Base-by-base conservation (phyloP, 1,140 invertebrate species). In the Muscidifurax raptorellus region DNA sequence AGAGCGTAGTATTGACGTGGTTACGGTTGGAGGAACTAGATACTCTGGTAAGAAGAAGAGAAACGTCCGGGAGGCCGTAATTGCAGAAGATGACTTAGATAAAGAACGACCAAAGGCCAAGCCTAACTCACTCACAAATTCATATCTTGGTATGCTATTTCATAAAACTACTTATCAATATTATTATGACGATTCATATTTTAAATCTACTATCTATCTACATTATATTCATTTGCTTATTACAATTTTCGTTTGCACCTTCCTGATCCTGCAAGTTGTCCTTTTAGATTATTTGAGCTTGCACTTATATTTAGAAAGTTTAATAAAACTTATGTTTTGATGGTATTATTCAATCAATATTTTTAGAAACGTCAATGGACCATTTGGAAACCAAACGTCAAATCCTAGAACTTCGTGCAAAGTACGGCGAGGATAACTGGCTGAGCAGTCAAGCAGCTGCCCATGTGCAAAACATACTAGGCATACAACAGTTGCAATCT, bases 341-440 rank as follows among this genome's bases (percentile, higher is more conserved):
- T n/a, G n/a, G n/a, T n/a, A n/a, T n/a, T 40, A 40, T 40, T 40
- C 7, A 59, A 52, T 22, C 18, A 52, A 59, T 59, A 7, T 18
- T 82, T 64, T 30, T 83, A 90, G 91, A 90, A 72, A 82, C 87
- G 22, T 92, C 91, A 22, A 90, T 88, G 32, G 92, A 94, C 77
- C 93, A 95, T 88, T 90, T 96, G 71, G 94, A 95, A 87, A 94
- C 94, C 0, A 95, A 95, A 86, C 93, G 94, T 84, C 93, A 95
- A 89, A 94, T 96, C 78, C 91, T 95, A 79, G 92, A 92, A 27
- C 82, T 95, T 13, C 90, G 95, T 18, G 89, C 94, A 82, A 94
- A 93, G 64, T 95, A 94, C 89, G 95, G 95, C 12, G 93, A 94
- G 86, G 89, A 92, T n/a, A 92, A 94, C 67, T 96, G 95, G 95